Percentiles rank a stretch among this genome's conserved stretches.
Evolutionary conservation across 2,888 invertebrate genomes (phyloP).

Genomic region (Nemotelus nigrinus): DNA sequence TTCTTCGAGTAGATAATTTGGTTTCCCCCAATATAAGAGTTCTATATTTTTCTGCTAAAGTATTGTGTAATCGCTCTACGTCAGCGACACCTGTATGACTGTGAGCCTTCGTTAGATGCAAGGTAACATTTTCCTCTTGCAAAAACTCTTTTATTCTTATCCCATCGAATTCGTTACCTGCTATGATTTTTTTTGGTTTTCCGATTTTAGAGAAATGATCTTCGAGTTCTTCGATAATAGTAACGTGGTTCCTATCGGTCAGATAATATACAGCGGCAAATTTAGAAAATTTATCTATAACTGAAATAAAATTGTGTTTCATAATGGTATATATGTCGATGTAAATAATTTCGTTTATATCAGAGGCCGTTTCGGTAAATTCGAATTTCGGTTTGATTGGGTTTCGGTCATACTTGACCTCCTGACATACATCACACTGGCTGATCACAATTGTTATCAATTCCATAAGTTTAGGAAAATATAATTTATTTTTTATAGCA

Average conservation of each 20-base stretch:
- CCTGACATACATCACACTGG: too few species aligned
- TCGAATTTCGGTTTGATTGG: too few species aligned
- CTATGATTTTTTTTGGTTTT: conserved; percentile 26
- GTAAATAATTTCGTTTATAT: too few species aligned
- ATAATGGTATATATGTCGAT: neutral
- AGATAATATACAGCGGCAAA: conserved; percentile 22
- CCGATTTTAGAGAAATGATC: conserved; percentile 25
- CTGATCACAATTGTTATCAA: neutral
- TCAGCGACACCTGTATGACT: conserved; percentile 24
- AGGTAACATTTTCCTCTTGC: neutral
- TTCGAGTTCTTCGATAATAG: conserved; percentile 28
- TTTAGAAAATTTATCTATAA: conserved; percentile 44
- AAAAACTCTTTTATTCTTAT: conserved; percentile 31
- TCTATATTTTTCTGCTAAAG: too few species aligned
- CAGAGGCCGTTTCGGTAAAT: too few species aligned
- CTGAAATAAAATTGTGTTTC: conserved; percentile 22
- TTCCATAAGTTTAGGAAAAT: neutral
- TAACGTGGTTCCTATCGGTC: conserved; percentile 12
- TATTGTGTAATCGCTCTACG: too few species aligned
- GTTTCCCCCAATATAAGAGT: too few species aligned
- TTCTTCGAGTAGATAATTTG: too few species aligned
- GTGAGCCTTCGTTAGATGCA: conserved; percentile 9
- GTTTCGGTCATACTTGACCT: too few species aligned
- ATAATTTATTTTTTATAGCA: neutral
- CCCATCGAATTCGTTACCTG: conserved; percentile 37